Evolutionary conservation across 2,113 vertebrate genomes (phyloP).

Genomic region (Oryzias curvinotus): DNA sequence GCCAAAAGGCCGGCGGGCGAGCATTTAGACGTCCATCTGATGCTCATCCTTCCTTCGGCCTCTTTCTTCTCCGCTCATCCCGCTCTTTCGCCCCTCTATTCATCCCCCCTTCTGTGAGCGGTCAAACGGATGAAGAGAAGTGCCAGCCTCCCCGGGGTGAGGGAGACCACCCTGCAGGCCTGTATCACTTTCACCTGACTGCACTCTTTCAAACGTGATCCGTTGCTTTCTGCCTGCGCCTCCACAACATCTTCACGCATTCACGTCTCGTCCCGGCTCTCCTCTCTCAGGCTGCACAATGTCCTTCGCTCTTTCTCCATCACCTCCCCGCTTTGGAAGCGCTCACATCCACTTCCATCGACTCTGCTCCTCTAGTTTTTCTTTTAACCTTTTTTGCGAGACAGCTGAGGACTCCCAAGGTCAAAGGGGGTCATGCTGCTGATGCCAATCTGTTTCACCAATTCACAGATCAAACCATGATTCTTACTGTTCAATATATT

Average conservation of each 20-base stretch:
- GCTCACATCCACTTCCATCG: constrained; percentile 7
- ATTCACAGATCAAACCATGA: no score
- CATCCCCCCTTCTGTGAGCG: constrained; percentile 65
- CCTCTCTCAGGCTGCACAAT: no score
- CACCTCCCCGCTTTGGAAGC: neutral
- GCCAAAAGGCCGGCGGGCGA: constrained; percentile 58
- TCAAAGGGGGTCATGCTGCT: no score
- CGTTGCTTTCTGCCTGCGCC: constrained; percentile 43
- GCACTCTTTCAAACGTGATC: constrained; percentile 63
- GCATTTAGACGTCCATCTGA: constrained; percentile 58
- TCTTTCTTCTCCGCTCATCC: constrained; percentile 31
- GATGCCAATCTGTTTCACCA: no score
- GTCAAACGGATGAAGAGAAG: constrained; percentile 67
- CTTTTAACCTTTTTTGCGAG: constrained; percentile 7
- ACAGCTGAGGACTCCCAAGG: no score
- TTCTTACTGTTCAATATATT: no score
- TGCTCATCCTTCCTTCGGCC: constrained; percentile 32
- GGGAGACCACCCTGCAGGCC: constrained; percentile 66
- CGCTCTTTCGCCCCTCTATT: constrained; percentile 46
- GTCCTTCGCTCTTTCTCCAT: neutral
- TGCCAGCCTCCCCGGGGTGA: constrained; percentile 67
- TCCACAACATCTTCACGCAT: constrained; percentile 46
- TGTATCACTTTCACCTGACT: constrained; percentile 75
- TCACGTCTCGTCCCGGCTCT: constrained; percentile 36
- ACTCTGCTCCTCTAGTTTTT: constrained; percentile 1